phyloP scores from a whole-genome alignment of 2,113 vertebrate species.

The Gymnorhina tibicen region DNA sequence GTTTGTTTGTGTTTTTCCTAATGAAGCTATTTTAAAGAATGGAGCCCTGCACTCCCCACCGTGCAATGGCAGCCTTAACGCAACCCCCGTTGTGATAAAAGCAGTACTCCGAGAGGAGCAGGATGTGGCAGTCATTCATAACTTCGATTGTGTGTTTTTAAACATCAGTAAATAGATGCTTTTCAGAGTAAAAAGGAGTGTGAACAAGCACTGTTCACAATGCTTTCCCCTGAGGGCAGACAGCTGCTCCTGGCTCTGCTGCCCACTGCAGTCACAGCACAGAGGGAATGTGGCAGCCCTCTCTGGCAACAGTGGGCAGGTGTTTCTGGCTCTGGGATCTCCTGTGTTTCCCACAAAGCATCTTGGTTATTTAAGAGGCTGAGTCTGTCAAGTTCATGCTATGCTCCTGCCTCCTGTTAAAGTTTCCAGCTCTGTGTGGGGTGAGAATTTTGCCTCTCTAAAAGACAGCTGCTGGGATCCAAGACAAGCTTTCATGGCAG shows the following conservation, averaged over 20 bases:
- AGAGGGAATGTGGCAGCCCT: neutral
- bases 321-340: neutral
- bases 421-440: neutral
- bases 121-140: neutral
- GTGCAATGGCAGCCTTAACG: neutral
- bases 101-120: neutral
- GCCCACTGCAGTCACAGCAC: neutral
- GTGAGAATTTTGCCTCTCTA: neutral
- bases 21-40: neutral
- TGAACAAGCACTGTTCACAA: neutral
- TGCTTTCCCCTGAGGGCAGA: neutral
- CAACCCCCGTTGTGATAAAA: neutral
- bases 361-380: neutral
- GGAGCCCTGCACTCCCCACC: neutral
- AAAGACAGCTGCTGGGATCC: neutral
- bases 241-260: neutral
- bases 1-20: constrained; percentile 11
- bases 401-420: neutral
- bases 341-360: neutral
- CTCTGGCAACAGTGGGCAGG: neutral
- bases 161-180: neutral
- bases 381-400: neutral
- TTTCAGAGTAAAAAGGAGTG: neutral
- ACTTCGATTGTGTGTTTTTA: neutral
- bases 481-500: neutral